Conservation (phyloP, 2,113 vertebrate species). For the Passer montanus region DNA sequence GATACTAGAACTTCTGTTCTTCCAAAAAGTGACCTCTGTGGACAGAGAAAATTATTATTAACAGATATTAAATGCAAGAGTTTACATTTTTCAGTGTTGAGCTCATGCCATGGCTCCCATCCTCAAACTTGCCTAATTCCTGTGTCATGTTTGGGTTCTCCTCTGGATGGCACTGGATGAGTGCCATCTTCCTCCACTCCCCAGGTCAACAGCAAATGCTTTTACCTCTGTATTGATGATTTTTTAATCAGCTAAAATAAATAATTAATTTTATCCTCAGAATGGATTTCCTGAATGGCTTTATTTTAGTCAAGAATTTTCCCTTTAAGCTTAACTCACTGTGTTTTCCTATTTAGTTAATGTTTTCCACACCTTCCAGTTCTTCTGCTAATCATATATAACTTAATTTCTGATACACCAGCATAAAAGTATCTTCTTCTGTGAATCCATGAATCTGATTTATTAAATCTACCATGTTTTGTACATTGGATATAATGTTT, state of each 20-base stretch:
- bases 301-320: not conserved
- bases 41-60: not conserved
- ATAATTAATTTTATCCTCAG: not conserved
- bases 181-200: fast-evolving
- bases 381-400: not conserved
- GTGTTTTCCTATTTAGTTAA: not conserved
- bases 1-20: not conserved
- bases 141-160: not conserved
- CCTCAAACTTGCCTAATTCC: not conserved
- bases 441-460: not conserved
- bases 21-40: not conserved
- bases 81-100: not conserved
- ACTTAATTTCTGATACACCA: not conserved
- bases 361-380: not conserved
- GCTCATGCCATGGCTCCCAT: not conserved
- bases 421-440: not conserved
- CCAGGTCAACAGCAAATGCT: not conserved
- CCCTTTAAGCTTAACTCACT: not conserved
- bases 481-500: not conserved
- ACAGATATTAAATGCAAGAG: not conserved
- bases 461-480: not conserved
- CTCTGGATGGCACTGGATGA: not conserved
- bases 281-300: not conserved
- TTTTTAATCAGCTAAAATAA: not conserved
- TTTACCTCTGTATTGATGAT: not conserved